A percentile compares a stretch with the other conserved stretches of the same genome.
Conservation (phyloP, 1,140 invertebrate species). For the Drusus annulatus region DNA sequence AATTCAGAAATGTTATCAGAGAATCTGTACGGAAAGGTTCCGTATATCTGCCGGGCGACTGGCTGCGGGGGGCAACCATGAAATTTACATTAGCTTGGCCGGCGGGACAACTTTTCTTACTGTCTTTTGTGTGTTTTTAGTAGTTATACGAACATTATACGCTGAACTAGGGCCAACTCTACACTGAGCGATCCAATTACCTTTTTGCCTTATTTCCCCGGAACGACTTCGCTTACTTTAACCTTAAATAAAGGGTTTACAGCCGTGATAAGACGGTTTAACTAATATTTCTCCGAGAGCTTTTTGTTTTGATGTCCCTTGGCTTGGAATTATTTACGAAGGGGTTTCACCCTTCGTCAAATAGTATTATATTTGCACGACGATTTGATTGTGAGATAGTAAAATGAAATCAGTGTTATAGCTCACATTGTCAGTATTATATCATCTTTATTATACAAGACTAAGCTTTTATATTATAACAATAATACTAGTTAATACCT, state of each 20-base stretch:
- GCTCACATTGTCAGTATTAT: no score
- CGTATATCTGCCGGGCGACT: not conserved
- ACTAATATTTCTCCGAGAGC: conserved; percentile 28
- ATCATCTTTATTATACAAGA: no score
- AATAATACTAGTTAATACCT: no score
- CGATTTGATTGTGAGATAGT: no score
- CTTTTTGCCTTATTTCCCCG: conserved; percentile 46
- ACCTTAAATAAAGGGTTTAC: conserved; percentile 40
- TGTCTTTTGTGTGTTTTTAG: conserved; percentile 40
- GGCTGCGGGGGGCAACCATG: conserved; percentile 44
- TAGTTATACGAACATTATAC: conserved; percentile 39
- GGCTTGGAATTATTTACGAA: not conserved
- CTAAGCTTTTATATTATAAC: no score
- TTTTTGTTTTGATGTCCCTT: conserved; percentile 16
- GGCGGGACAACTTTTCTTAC: conserved; percentile 53
- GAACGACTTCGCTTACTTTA: conserved; percentile 34
- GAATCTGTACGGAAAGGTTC: not conserved
- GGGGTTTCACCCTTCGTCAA: not conserved
- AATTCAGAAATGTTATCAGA: conserved; percentile 16
- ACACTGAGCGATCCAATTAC: conserved; percentile 37
- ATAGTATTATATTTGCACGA: conserved; percentile 7
- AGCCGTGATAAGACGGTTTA: conserved; percentile 35
- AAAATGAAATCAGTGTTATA: no score
- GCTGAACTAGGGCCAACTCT: not conserved
- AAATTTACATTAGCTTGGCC: conserved; percentile 57